Percentiles rank a stretch among this genome's conserved stretches.
Conservation (phyloP, 2,888 invertebrate species). For the Phrixothrix hirtus region DNA sequence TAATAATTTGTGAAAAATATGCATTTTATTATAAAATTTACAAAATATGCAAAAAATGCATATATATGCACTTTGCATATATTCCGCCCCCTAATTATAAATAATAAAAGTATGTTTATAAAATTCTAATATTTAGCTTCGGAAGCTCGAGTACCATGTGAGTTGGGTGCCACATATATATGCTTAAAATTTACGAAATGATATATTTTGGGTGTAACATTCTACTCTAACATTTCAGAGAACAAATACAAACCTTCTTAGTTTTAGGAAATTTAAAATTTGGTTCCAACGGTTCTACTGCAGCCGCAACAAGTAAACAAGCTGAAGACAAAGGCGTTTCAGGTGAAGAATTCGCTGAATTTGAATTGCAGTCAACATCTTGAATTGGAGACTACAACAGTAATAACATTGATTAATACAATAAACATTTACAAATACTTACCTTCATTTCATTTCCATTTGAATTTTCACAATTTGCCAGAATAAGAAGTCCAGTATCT, state of each 20-base stretch:
- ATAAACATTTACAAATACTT: not conserved
- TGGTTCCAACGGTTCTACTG: conserved; percentile 78
- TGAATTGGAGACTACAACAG: conserved; percentile 39
- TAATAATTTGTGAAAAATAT: too few species aligned
- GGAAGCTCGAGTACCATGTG: too few species aligned
- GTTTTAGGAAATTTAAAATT: conserved; percentile 92
- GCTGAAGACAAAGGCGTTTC: conserved; percentile 73
- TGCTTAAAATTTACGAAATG: too few species aligned
- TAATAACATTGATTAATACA: conserved; percentile 3
- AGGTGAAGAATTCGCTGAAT: conserved; percentile 61
- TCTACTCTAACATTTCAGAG: not conserved
- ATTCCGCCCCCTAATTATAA: too few species aligned
- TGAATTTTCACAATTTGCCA: conserved; percentile 57
- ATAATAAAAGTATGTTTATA: too few species aligned
- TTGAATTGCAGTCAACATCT: conserved; percentile 56
- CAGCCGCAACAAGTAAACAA: conserved; percentile 80
- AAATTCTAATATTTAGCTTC: too few species aligned
- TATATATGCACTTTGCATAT: too few species aligned
- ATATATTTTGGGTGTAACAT: too few species aligned
- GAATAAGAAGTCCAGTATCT: conserved; percentile 60
- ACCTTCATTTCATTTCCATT: conserved; percentile 25
- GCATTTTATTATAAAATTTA: too few species aligned
- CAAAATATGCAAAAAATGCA: too few species aligned
- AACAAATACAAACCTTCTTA: conserved; percentile 66
- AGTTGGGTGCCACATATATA: too few species aligned